These are phyloP conservation scores for Galaxea fascicularis DNA, from an alignment of 92 coral and sea anemone species.

Conservation along the genomic window DNA sequence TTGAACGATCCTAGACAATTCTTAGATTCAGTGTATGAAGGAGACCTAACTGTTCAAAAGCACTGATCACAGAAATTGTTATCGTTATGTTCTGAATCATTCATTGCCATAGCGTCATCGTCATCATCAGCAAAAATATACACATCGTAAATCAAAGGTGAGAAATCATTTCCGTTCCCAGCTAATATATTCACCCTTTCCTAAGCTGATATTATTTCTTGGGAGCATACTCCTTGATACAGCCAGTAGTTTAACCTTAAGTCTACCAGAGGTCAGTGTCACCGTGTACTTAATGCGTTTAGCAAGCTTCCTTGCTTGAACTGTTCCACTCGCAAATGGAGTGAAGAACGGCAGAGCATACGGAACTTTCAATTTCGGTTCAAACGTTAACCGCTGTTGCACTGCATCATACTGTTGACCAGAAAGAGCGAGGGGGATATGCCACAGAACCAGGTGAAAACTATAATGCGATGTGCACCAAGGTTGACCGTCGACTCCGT, in stretches of 20 bases:
- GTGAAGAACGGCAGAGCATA: constrained; percentile 82
- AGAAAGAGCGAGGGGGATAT: constrained; percentile 84
- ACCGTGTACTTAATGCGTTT: neutral
- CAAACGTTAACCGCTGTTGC: constrained; percentile 63
- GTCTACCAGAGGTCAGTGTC: constrained; percentile 41
- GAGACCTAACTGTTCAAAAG: too few species aligned
- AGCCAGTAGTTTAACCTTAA: constrained; percentile 24
- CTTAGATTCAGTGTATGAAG: too few species aligned
- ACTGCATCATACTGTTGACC: constrained; percentile 89
- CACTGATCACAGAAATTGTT: neutral
- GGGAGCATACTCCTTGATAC: constrained; percentile 47
- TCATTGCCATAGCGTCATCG: too few species aligned
- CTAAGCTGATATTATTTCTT: neutral
- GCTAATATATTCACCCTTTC: constrained; percentile 26
- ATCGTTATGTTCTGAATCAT: too few species aligned
- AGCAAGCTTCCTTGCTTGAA: constrained; percentile 57
- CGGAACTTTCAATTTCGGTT: constrained; percentile 77
- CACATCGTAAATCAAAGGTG: neutral
- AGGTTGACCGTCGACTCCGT: constrained; percentile 87
- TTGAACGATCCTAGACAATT: too few species aligned
- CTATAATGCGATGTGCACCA: constrained; percentile 94
- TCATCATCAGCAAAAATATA: too few species aligned
- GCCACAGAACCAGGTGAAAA: constrained; percentile 90
- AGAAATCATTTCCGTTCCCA: constrained; percentile 24
- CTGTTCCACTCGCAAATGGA: constrained; percentile 81